Base-by-base conservation (phyloP, 2,888 invertebrate species). In the Agrotis segetum region DNA sequence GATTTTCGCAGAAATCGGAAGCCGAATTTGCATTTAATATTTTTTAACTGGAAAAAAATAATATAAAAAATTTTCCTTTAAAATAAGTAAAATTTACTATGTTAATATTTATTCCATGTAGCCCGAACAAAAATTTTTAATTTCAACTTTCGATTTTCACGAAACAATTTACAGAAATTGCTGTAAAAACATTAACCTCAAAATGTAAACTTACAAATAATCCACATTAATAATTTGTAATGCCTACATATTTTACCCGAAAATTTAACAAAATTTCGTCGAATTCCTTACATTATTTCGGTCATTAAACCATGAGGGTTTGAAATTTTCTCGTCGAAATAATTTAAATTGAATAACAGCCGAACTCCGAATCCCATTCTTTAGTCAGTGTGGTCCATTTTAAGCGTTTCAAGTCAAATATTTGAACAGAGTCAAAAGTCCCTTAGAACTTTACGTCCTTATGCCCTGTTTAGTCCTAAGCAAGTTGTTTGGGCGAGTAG, bases 391-490 rank as follows among this genome's bases (percentile, higher is more conserved):
- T 88, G 88, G 89, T 88, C 87, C 83, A 81, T 84, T 87, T 88
- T 87, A 86, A 88, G 86, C 85, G 86, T 88, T 87, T 88, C 86
- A 87, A 90, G 85, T 89, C 89, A 92, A 93, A 93, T 91, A 93
- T 93, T 92, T 91, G 90, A 88, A 86, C 90, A 81, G 87, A 88
- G 88, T 87, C 89, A 84, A 80, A 83, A 89, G 88, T 88, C 88
- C 86, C 82, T 84, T 81, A 79, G 59, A 84, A 90, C 88, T 90
- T 89, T 89, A 88, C 83, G 83, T 81, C 79, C 72, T 85, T 81
- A 83, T 84, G 86, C 82, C 60, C 34, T 84, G 81, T 87, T 89
- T 84, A 81, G 71, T 76, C 67, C 71, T 58, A 67, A 68, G 73
- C 63, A 61, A 80, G 85, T 80, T 68, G 55, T 61, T 62, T 53